These are phyloP conservation scores for Acanthosepion esculentum DNA, from an alignment of 2,888 invertebrate genomes.

Conservation along the genomic window DNA sequence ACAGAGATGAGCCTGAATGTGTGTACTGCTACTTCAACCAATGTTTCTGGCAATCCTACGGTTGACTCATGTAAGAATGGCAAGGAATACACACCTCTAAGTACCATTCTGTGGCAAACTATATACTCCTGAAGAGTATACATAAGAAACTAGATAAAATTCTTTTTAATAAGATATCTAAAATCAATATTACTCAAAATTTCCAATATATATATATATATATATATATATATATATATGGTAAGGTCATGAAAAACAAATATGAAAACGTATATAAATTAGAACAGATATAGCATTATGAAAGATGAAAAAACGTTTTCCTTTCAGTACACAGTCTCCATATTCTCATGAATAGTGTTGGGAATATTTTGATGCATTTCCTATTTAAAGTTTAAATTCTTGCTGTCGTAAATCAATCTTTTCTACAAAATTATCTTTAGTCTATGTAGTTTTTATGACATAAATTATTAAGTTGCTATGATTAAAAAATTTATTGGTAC, in stretches of 20 bases:
- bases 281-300: too few species aligned
- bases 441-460: too few species aligned
- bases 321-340: neutral
- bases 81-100: constrained; percentile 42
- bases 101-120: constrained; percentile 44
- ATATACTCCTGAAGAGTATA: constrained; percentile 39
- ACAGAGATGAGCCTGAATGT: neutral
- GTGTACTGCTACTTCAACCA: neutral
- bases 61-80: constrained; percentile 42
- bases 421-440: too few species aligned
- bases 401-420: too few species aligned
- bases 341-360: neutral
- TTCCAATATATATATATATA: too few species aligned
- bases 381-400: too few species aligned
- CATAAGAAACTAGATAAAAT: neutral
- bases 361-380: neutral
- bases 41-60: neutral
- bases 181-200: too few species aligned
- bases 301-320: neutral
- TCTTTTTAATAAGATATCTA: too few species aligned
- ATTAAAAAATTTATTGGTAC: too few species aligned
- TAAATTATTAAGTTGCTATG: too few species aligned
- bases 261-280: neutral
- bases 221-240: neutral
- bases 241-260: neutral